phyloP scores from a whole-genome alignment of 1,140 invertebrate genomes.

The Paralvinella palmiformis region DNA sequence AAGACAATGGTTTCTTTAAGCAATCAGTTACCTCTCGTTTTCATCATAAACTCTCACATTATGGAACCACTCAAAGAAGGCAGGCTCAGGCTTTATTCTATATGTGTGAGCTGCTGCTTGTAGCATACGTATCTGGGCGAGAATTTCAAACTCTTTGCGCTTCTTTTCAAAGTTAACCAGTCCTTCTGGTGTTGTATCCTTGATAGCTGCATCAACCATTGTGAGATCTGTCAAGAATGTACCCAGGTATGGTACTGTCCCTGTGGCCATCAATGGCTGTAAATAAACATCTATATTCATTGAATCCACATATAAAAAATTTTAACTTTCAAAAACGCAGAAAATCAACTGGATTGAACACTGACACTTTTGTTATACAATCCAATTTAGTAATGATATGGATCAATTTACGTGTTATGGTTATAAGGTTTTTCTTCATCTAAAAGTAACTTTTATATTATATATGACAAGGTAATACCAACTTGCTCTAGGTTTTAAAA shows the following conservation, averaged over 20 bases:
- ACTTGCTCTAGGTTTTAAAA: too few relatives aligned
- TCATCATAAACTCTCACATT: constrained; percentile 83
- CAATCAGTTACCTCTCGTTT: constrained; percentile 66
- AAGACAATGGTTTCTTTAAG: too few relatives aligned
- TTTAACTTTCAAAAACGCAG: too few relatives aligned
- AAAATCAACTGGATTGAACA: too few relatives aligned
- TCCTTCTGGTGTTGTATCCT: constrained; percentile 62
- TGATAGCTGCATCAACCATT: constrained; percentile 97
- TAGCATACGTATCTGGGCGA: constrained; percentile 90
- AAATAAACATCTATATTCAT: constrained; percentile 1
- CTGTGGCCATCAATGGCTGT: constrained; percentile 55
- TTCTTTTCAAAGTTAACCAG: constrained; percentile 98
- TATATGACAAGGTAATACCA: too few relatives aligned
- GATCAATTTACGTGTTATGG: too few relatives aligned
- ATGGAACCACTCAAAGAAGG: constrained; percentile 89
- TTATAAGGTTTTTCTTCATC: too few relatives aligned
- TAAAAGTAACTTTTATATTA: too few relatives aligned
- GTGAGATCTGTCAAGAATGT: constrained; percentile 97
- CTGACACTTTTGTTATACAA: too few relatives aligned
- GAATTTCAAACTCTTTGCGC: constrained; percentile 95
- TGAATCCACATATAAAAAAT: too few relatives aligned
- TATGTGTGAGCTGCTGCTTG: constrained; percentile 94
- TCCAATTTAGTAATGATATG: too few relatives aligned
- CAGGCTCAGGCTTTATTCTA: constrained; percentile 71
- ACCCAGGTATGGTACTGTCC: constrained; percentile 96